Percentiles rank a stretch among this genome's conserved stretches.
phyloP scores from a whole-genome alignment of 2,888 invertebrate species.

The Pammene aurita region DNA sequence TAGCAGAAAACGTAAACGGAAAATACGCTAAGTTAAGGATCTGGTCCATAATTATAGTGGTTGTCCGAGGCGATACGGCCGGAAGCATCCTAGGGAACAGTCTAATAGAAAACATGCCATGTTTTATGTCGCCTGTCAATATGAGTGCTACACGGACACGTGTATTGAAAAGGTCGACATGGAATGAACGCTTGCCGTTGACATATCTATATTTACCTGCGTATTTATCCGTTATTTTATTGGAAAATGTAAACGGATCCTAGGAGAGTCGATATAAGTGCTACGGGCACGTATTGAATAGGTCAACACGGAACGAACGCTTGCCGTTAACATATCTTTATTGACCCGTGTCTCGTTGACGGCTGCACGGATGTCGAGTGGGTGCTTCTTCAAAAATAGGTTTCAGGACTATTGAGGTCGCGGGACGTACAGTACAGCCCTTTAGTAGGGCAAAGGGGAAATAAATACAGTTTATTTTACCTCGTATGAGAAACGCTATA shows the following conservation, averaged over 20 bases:
- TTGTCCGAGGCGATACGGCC: no score
- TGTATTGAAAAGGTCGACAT: no score
- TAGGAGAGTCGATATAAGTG: no score
- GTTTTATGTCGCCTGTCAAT: slow-evolving; percentile 23
- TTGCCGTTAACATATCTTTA: slow-evolving; percentile 31
- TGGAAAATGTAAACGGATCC: no score
- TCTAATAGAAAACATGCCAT: neutral
- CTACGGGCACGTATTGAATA: slow-evolving; percentile 26
- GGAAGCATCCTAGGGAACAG: no score
- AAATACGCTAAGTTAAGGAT: neutral
- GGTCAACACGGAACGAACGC: slow-evolving; percentile 27
- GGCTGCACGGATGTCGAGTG: slow-evolving; percentile 12
- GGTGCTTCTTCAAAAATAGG: slow-evolving; percentile 9
- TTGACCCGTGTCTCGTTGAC: slow-evolving; percentile 34
- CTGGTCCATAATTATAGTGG: neutral
- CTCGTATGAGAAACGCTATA: no score
- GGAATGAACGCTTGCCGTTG: no score
- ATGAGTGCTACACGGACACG: no score
- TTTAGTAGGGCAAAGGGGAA: neutral
- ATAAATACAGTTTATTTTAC: neutral
- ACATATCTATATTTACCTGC: neutral
- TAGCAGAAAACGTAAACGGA: no score
- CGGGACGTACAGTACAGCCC: neutral
- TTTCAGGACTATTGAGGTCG: slow-evolving; percentile 16
- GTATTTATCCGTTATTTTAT: neutral